Percentiles rank a stretch among this genome's conserved stretches.
Conservation (phyloP, 2,113 vertebrate genomes). For the Elanus axillaris region DNA sequence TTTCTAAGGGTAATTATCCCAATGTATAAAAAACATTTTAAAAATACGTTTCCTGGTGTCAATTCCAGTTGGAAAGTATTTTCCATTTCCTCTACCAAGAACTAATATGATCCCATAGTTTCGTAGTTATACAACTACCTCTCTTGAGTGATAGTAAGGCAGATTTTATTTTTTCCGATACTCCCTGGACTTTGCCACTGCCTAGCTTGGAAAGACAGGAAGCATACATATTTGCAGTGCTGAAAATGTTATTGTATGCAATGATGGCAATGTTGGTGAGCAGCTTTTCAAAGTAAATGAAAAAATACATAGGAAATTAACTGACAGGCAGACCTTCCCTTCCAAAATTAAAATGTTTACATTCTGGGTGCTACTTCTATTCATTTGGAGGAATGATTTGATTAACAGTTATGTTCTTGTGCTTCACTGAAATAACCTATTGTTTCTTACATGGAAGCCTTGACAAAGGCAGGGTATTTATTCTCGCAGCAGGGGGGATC, state of each 20-base stretch:
- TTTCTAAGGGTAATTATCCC: not conserved
- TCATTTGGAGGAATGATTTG: not conserved
- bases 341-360: conserved; percentile 40
- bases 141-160: not conserved
- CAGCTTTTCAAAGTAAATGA: not conserved
- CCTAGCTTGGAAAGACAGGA: not conserved
- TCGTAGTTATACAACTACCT: not conserved
- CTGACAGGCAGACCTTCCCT: not conserved
- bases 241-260: not conserved
- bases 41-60: conserved; percentile 47
- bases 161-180: conserved; percentile 14
- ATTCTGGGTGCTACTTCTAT: conserved; percentile 11
- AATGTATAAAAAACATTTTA: not conserved
- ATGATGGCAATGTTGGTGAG: not conserved
- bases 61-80: not conserved
- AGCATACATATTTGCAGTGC: not conserved
- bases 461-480: conserved; percentile 47
- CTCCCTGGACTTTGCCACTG: not conserved
- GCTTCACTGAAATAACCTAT: conserved; percentile 24
- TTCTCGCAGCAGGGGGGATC: not conserved
- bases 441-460: conserved; percentile 6
- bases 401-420: conserved; percentile 19
- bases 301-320: not conserved
- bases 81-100: conserved; percentile 9
- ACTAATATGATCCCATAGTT: not conserved